Conservation (phyloP, 2,113 vertebrate species). For the Mesocricetus auratus region DNA sequence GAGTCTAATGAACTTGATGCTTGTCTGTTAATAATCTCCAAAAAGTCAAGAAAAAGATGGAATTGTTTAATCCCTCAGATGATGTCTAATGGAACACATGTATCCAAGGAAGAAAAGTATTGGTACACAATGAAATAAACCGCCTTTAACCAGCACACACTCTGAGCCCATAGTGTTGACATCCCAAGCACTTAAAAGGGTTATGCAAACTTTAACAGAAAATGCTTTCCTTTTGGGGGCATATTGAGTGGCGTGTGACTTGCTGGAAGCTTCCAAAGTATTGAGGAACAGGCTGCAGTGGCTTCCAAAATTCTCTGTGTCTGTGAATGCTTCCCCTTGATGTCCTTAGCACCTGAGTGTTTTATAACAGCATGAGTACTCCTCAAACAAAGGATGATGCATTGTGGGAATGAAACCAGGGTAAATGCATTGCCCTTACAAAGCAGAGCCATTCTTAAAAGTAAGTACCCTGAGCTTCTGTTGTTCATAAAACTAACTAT, state of each 20-base stretch:
- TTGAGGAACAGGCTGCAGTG: background rate
- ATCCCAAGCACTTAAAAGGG: background rate
- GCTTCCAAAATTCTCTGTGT: background rate
- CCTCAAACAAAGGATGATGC: background rate
- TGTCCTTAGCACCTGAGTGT: background rate
- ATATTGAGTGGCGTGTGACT: background rate
- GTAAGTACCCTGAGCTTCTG: background rate
- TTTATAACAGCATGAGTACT: background rate
- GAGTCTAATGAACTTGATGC: background rate
- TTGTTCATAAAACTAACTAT: background rate
- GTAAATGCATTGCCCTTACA: no score
- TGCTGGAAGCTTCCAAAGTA: background rate
- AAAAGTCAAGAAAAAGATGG: background rate
- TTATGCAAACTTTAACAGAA: background rate
- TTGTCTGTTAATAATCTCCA: background rate
- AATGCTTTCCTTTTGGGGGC: background rate
- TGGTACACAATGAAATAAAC: constrained; percentile 7
- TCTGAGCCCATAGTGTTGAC: background rate
- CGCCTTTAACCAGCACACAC: background rate
- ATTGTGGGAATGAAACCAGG: background rate
- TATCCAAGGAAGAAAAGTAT: constrained; percentile 4
- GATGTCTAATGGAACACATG: background rate
- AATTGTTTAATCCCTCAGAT: background rate
- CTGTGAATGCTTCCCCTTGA: background rate
- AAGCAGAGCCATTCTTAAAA: background rate